Conservation (phyloP, 2,113 vertebrate genomes). For the Edolisoma coerulescens region DNA sequence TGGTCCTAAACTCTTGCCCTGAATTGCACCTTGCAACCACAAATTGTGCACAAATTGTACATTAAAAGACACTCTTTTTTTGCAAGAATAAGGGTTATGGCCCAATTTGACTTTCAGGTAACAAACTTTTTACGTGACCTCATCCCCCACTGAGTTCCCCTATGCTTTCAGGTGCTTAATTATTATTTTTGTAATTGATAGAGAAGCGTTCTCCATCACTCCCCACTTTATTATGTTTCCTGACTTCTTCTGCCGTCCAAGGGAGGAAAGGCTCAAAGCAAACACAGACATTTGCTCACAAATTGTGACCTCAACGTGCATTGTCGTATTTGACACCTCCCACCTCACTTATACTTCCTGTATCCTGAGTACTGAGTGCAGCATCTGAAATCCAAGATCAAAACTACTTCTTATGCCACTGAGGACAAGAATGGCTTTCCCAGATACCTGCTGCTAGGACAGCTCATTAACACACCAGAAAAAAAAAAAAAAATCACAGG, state of each 20-base stretch:
- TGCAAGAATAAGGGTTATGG: not conserved
- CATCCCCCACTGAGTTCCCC: not conserved
- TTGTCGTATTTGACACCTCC: not conserved
- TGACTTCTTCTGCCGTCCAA: not conserved
- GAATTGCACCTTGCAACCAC: not conserved
- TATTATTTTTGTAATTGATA: not conserved
- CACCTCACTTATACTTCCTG: not conserved
- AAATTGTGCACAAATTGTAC: not conserved
- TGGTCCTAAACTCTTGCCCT: not conserved
- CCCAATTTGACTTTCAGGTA: rapidly evolving
- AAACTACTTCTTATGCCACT: not conserved
- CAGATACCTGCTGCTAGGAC: not conserved
- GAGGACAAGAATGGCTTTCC: not conserved
- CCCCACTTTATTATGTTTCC: not conserved
- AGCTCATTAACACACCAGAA: not conserved
- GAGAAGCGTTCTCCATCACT: not conserved
- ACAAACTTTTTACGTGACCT: not conserved
- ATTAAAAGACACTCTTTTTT: not conserved
- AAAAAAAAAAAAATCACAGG: not conserved
- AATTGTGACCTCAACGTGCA: rapidly evolving
- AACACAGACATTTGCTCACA: not conserved
- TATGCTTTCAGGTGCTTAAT: not conserved
- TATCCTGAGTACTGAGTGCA: not conserved
- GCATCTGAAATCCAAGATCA: not conserved
- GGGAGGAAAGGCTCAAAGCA: not conserved